Evolutionary conservation across 2,888 invertebrate genomes (phyloP), one percentile per base, ranked within the genome.

Genomic region (Lepidonotus clava): DNA sequence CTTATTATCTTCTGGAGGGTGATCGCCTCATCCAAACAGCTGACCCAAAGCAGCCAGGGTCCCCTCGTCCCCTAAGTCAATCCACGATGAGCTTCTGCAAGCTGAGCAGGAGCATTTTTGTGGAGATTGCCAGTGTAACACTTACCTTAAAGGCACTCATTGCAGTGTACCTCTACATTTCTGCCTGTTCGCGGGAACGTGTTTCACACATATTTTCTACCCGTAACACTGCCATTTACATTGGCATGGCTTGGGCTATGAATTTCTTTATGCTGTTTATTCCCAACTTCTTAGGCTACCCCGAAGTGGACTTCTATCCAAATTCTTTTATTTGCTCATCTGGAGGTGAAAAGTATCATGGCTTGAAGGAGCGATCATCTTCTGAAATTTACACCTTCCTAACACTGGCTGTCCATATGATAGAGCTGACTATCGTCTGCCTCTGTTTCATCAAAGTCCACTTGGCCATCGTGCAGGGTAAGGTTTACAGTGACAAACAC

Each of bases 241-340:
- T 87, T 11, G 11, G 77, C 34, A 46, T 87, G 21, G 87, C 88
- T 8, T 87, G 86, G 87, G 14, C 83, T 24, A 56, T 86, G 32
- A 88, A 88, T 56, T 83, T 83, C 61, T n/a, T 77, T 14, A 41
- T 88, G 66, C 76, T 87, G 6, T 88, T 87, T 66, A n/a, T 86
- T 14, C 88, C 88, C 32, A 56, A 28, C 5, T 53, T 87, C 28
- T 32, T 86, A 11, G 88, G 87, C 11, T 84, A 66, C 66, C 51
- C 83, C 24, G 67, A 41, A 32, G 86, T 87, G 32, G 88, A 88
- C 71, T 87, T 88, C 80, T 88, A 88, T 84, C 88, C 88, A 8
- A 85, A 87, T 32, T 66, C 86, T 28, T 80, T 46, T n/a, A 76
- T 84, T 14, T 76, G 83, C 38, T 24, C 76, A 11, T 14, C 34